Evolutionary conservation across 2,888 invertebrate species (phyloP).

Genomic region (Thera britannica): DNA sequence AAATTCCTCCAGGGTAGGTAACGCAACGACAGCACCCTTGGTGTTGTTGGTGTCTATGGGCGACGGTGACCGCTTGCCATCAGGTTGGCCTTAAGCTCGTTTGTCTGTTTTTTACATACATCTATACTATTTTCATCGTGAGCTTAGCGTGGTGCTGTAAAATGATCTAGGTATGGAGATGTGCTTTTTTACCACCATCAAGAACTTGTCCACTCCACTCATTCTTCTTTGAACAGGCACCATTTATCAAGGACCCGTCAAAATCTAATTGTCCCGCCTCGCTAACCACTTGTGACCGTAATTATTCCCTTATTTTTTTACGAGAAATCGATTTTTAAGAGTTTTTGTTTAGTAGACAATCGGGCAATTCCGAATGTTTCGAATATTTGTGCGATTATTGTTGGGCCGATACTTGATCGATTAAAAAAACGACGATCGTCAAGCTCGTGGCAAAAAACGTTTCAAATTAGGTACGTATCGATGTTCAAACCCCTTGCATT

Average conservation of each 20-base stretch:
- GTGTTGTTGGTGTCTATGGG: too few species aligned
- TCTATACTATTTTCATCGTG: too few species aligned
- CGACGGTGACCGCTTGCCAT: too few species aligned
- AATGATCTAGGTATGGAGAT: too few species aligned
- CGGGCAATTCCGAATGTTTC: slow-evolving; percentile 71
- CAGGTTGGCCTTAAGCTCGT: too few species aligned
- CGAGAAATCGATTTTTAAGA: slow-evolving; percentile 69
- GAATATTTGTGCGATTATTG: slow-evolving; percentile 62
- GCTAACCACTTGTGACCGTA: slow-evolving; percentile 82
- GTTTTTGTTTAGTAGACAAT: slow-evolving; percentile 65
- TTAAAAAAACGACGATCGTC: not conserved
- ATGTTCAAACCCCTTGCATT: too few species aligned
- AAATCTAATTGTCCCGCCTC: slow-evolving; percentile 83
- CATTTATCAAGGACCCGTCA: slow-evolving; percentile 83
- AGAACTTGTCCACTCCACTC: slow-evolving; percentile 54
- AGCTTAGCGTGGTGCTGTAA: too few species aligned
- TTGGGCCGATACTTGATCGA: slow-evolving; percentile 8
- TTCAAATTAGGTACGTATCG: too few species aligned
- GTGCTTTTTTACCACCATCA: slow-evolving; percentile 21
- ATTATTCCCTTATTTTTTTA: slow-evolving; percentile 80
- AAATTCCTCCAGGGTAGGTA: too few species aligned
- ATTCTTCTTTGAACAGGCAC: slow-evolving; percentile 56
- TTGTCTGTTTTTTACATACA: too few species aligned
- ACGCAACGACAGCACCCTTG: too few species aligned
- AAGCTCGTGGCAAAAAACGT: not conserved